A percentile compares a stretch with the other conserved stretches of the same genome.
Evolutionary conservation across 2,113 vertebrate species (phyloP).

Genomic region (Aplodontia rufa): DNA sequence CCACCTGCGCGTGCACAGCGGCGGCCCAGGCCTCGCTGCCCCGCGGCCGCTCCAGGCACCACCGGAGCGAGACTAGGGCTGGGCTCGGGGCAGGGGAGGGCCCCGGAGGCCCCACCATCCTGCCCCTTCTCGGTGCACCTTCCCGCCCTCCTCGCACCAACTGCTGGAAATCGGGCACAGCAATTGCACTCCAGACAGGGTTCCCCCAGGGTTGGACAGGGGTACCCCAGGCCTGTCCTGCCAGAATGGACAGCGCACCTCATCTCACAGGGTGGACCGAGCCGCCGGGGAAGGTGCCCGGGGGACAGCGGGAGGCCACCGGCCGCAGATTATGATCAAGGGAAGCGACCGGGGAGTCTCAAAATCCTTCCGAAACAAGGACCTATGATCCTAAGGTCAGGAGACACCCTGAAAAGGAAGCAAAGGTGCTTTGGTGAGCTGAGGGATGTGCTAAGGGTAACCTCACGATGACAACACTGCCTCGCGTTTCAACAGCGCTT

Average conservation of each 20-base stretch:
- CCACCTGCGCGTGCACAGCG: conserved; percentile 87
- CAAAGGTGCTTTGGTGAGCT: not conserved
- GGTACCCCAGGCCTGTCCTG: not conserved
- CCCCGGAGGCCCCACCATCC: not conserved
- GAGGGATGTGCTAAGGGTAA: conserved; percentile 51
- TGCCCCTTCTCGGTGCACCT: not conserved
- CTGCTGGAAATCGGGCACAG: conserved; percentile 48
- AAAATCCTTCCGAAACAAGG: not conserved
- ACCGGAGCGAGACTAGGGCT: conserved; percentile 66
- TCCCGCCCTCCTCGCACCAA: conserved; percentile 33
- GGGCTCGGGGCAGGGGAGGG: conserved; percentile 51
- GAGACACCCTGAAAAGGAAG: not conserved
- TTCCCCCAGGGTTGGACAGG: not conserved
- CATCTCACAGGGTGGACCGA: conserved; percentile 17
- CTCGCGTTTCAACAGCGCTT: conserved; percentile 70
- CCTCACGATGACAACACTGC: conserved; percentile 60
- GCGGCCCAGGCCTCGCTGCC: conserved; percentile 64
- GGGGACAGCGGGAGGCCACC: not conserved
- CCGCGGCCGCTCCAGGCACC: conserved; percentile 61
- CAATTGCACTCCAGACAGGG: conserved; percentile 60
- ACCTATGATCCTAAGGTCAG: not conserved
- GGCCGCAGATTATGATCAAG: conserved; percentile 1
- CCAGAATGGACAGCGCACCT: not conserved
- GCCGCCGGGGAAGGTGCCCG: not conserved
- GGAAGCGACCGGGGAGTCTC: not conserved